These are phyloP conservation scores for Diorhabda sublineata DNA, from an alignment of 1,140 invertebrate genomes.

Conservation along the genomic window DNA sequence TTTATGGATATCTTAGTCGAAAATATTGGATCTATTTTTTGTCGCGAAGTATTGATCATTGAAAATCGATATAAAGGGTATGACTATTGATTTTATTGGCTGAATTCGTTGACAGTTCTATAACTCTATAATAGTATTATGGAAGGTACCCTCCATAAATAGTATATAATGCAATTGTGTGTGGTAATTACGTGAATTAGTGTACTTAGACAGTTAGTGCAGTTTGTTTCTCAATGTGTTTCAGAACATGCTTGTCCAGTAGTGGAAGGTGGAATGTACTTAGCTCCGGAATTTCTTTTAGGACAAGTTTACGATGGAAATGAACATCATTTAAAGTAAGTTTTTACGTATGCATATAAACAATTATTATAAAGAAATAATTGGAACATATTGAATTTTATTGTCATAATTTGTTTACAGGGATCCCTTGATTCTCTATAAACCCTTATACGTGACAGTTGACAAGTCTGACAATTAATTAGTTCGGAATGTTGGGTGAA, in stretches of 20 bases:
- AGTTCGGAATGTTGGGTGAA: background rate
- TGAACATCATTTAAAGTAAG: slow-evolving; percentile 45
- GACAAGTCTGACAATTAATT: slow-evolving; percentile 34
- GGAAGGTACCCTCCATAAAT: no score
- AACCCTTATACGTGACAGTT: slow-evolving; percentile 65
- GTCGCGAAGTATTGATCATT: no score
- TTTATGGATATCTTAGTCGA: no score
- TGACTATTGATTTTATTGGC: no score
- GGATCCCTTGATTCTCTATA: slow-evolving; percentile 60
- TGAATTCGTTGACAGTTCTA: no score
- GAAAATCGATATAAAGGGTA: no score
- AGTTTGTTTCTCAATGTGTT: slow-evolving; percentile 25
- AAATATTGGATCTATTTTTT: no score
- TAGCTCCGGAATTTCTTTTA: slow-evolving; percentile 75
- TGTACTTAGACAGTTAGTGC: no score
- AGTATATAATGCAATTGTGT: no score
- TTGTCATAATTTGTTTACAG: slow-evolving; percentile 28
- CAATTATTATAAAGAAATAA: background rate
- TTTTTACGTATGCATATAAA: background rate
- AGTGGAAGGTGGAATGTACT: slow-evolving; percentile 77
- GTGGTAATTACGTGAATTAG: no score
- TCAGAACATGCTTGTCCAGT: slow-evolving; percentile 65
- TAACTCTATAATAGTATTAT: no score
- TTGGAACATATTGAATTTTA: background rate
- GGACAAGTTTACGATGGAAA: slow-evolving; percentile 81